A percentile compares a stretch with the other conserved stretches of the same genome.
These are phyloP conservation scores for Xerus inauris DNA, from an alignment of 2,113 vertebrate species.

Conservation along the genomic window DNA sequence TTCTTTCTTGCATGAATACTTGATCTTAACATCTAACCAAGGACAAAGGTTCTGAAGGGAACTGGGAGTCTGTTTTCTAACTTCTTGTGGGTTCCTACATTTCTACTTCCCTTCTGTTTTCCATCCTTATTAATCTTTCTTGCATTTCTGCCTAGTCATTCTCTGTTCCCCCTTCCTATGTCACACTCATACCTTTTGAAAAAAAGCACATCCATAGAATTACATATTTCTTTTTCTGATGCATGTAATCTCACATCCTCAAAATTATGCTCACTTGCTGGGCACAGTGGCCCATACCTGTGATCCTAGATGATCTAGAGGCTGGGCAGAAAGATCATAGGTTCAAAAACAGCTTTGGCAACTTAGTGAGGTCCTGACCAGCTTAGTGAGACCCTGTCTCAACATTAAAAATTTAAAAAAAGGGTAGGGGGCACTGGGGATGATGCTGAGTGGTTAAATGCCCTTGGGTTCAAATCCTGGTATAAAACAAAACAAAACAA, in stretches of 20 bases:
- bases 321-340: too few relatives aligned
- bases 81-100: background rate
- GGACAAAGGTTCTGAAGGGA: background rate
- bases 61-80: background rate
- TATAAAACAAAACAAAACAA: too few relatives aligned
- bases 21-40: background rate
- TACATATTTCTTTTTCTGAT: background rate
- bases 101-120: background rate
- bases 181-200: background rate
- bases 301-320: too few relatives aligned
- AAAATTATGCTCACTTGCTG: background rate
- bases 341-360: too few relatives aligned
- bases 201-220: background rate
- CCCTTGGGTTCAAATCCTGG: too few relatives aligned
- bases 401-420: too few relatives aligned
- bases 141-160: background rate
- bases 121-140: background rate
- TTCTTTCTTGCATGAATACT: background rate
- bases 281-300: too few relatives aligned
- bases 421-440: too few relatives aligned
- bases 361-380: too few relatives aligned
- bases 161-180: background rate
- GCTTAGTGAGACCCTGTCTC: too few relatives aligned
- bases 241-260: background rate
- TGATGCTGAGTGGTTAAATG: too few relatives aligned